Base-by-base conservation (phyloP, 2,797 vertebrate genomes). In the Neoniphon sammara region DNA sequence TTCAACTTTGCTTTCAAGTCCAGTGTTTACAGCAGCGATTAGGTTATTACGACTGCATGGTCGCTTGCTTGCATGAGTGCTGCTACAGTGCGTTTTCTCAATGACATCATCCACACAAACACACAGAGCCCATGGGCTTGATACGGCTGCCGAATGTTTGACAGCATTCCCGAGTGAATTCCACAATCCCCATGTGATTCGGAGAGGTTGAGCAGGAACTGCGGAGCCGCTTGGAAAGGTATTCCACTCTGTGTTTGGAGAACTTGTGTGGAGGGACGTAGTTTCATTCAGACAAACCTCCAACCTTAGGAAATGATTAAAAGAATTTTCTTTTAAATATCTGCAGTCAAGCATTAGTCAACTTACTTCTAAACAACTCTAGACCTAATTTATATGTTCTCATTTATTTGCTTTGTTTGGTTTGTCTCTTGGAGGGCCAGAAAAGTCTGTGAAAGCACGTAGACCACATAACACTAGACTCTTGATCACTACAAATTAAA, bases 131-230 rank as follows among this genome's bases (percentile, higher is more conserved):
- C 10, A 2, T 71, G 69, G 61, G 49, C 64, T 52, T 20, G 44
- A 74, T 58, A 65, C 66, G 72, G 67, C 52, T 0, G 1, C 49
- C 3, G n/a, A 79, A 76, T 27, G 42, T 80, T 67, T 77, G 80
- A 88, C 73, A 49, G 74, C 84, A 87, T 89, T 89, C 84, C 82
- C 12, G 0, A 75, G 72, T 31, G 31, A 87, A 87, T 89, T 91
- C 84, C 87, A 75, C 52, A 73, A 75, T 77, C 83, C 82, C 81
- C 76, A 66, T 69, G 84, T 80, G 87, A 83, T 82, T 73, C 65
- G 54, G 47, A 69, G 78, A 82, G 76, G 75, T 75, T 78, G 73
- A 75, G 64, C 67, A 46, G 71, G 73, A 80, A 69, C 66, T 74
- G 54, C 57, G 60, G 66, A 66, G 47, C 23, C 70, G 73, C 80